These are phyloP conservation scores for Fratercula arctica DNA, from an alignment of 2,797 vertebrate genomes.

Conservation along the genomic window DNA sequence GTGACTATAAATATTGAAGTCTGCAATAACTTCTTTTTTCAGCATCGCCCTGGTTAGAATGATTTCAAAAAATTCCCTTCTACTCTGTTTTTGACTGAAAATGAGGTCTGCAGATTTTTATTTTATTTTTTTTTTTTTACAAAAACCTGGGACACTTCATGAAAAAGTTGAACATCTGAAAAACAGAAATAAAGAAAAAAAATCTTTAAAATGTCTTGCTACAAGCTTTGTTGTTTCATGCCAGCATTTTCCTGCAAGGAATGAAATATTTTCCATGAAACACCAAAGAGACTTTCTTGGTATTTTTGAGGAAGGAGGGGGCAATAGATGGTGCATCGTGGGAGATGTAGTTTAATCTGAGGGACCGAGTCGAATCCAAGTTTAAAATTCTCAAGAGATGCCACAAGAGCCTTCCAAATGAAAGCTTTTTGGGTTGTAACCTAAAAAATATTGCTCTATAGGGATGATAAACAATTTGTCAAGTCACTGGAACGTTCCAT, in stretches of 20 bases:
- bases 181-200: not conserved
- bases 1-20: not conserved
- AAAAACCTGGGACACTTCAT: not conserved
- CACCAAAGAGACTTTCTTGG: not conserved
- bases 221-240: not conserved
- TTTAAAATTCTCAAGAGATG: not conserved
- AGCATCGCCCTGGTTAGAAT: not conserved
- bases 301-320: not conserved
- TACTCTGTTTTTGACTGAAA: not conserved
- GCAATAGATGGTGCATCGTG: not conserved
- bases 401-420: not conserved
- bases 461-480: constrained; percentile 2
- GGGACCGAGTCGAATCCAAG: not conserved
- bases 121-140: not conserved
- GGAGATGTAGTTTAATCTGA: not conserved
- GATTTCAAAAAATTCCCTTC: not conserved
- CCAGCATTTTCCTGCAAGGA: not conserved
- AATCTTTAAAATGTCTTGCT: not conserved
- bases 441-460: not conserved
- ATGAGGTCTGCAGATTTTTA: not conserved
- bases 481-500: not conserved
- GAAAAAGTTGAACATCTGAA: not conserved
- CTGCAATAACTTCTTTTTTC: not conserved
- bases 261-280: not conserved
- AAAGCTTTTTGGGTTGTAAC: not conserved